phyloP scores from a whole-genome alignment of 2,888 invertebrate species.

The Julus scandinavius region DNA sequence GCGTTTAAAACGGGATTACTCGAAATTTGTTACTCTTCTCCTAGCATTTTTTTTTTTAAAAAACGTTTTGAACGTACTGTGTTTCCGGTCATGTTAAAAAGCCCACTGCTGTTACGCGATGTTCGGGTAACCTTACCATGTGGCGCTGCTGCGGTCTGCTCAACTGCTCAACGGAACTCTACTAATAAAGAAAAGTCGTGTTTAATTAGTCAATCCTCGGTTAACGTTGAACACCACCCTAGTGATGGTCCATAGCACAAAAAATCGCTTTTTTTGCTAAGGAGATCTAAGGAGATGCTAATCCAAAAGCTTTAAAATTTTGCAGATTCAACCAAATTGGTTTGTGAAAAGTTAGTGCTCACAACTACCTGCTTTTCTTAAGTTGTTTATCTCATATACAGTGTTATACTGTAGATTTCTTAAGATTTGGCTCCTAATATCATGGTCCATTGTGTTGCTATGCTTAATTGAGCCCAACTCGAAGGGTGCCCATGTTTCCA shows the following conservation, averaged over 20 bases:
- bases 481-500: neutral
- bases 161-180: slow-evolving; percentile 28
- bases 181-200: slow-evolving; percentile 4
- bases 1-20: slow-evolving; percentile 5
- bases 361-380: too few relatives aligned
- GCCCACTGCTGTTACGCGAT: slow-evolving; percentile 14
- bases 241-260: too few relatives aligned
- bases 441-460: too few relatives aligned
- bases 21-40: slow-evolving; percentile 18
- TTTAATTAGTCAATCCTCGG: neutral
- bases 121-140: neutral
- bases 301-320: too few relatives aligned
- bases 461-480: too few relatives aligned
- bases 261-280: too few relatives aligned
- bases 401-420: too few relatives aligned
- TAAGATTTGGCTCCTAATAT: too few relatives aligned
- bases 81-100: slow-evolving; percentile 34
- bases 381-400: too few relatives aligned
- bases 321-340: too few relatives aligned
- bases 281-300: too few relatives aligned
- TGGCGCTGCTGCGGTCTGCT: neutral
- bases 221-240: neutral
- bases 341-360: too few relatives aligned
- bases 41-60: neutral
- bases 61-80: neutral